These are phyloP conservation scores for Cuculus canorus DNA, from an alignment of 2,797 vertebrate species.

Conservation along the genomic window DNA sequence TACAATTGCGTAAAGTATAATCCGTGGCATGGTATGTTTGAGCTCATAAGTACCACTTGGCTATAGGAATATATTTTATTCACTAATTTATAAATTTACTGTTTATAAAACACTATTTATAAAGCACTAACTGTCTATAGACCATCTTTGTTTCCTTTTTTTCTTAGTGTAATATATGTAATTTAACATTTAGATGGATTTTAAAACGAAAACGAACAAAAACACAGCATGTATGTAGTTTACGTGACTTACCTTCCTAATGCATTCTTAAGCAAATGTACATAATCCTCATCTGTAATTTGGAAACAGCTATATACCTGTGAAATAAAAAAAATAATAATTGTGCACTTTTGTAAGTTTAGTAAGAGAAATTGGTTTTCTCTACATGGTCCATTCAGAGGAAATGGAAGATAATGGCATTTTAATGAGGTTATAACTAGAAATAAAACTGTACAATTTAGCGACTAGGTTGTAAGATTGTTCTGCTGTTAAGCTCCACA, in stretches of 20 bases:
- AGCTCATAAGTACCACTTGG: neutral
- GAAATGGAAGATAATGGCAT: neutral
- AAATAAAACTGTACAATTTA: neutral
- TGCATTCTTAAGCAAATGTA: neutral
- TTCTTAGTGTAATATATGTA: neutral
- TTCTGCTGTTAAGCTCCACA: neutral
- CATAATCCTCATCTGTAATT: neutral
- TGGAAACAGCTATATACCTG: neutral
- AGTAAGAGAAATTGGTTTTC: neutral
- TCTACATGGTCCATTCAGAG: neutral
- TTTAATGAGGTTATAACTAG: neutral
- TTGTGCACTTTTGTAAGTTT: neutral
- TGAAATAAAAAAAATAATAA: neutral
- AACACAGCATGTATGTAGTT: neutral
- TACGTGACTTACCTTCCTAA: neutral
- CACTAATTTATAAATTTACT: no score
- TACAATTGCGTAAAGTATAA: neutral
- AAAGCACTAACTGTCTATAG: neutral
- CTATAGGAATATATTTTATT: neutral
- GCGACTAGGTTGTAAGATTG: neutral
- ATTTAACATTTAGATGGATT: neutral
- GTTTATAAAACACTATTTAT: no score
- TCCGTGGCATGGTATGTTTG: neutral
- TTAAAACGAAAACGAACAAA: neutral
- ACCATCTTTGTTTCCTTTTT: neutral